Evolutionary conservation across 2,113 vertebrate genomes (phyloP), one percentile per base, ranked within the genome.

Genomic region (Erythrocercus mccallii): DNA sequence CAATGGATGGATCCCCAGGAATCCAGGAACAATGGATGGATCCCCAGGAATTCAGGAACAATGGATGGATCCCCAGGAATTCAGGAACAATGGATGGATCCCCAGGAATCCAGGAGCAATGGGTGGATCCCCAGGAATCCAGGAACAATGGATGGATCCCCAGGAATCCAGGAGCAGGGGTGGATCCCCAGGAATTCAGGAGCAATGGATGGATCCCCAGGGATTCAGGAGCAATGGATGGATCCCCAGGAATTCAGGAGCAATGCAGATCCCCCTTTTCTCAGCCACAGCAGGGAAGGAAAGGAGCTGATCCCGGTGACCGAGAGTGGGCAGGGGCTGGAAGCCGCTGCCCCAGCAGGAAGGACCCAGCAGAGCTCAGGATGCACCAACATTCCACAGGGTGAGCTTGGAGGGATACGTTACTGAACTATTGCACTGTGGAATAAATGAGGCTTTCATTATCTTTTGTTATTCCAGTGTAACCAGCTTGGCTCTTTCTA

Each of bases 341-440:
- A 0, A 3, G 42, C 58, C 81, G 11, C 18, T 40, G 61, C 71
- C 50, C 74, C 7, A 2, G 16, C 66, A 31, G n/a, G 0, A 2
- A 3, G 7, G 33, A 20, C 6, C 28, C 60, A 90, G 50, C 50
- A 60, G 60, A 79, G 78, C 50, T 90, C 92, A 48, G 50, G 35
- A 4, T 16, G 30, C 79, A 94, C 87, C 84, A 77, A 15, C 38
- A 74, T 56, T 38, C 66, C 76, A 60, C 79, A 81, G 17, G 12
- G 58, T 2, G 65, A n/a, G 66, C 84, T 73, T 76, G 82, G 33
- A 87, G 95, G 91, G 87, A 74, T 50, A 40, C n/a, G n/a, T n/a
- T n/a, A n/a, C n/a, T n/a, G 91, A 65, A 82, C 94, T 96, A 74
- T 61, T 53, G 77, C 61, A 84, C 58, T 42, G 31, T 56, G 38